Evolutionary conservation across 2,113 vertebrate species (phyloP), one percentile per base, ranked within the genome.

Genomic region (Trichomycterus rosablanca): DNA sequence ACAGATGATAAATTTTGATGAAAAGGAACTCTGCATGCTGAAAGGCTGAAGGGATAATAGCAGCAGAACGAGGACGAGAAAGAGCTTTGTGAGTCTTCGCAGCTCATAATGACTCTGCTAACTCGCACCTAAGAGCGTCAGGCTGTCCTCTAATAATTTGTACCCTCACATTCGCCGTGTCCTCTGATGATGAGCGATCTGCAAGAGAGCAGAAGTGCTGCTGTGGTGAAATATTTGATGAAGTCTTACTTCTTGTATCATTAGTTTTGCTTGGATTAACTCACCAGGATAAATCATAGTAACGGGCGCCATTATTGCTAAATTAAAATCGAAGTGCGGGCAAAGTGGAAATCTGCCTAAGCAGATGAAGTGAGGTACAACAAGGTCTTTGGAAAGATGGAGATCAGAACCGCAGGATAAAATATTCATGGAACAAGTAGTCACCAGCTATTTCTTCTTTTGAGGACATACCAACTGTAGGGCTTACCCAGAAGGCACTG

Each of bases 181-280:
- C 26, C 26, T 30, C 26, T 30, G n/a, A n/a, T 14, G 26, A 34
- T 37, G 48, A 67, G 39, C 23, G 15, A 63, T 56, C 67, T 42
- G 20, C 15, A 61, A 46, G 43, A 50, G 39, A 12, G 1, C 35
- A 40, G 42, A 57, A 30, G 45, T 23, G 67, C 39, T 50, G 65
- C 50, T 63, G 58, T 37, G 12, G 56, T 32, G 46, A 65, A 74
- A 74, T 72, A 66, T 70, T 70, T 67, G 67, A 40, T 70, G 68
- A 59, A 68, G 51, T 24, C 69, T 23, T 61, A 68, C 65, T 68
- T 66, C 56, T 67, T 26, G 16, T 56, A 42, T 67, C 71, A 78
- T 79, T 77, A 76, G 77, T 50, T 72, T 59, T 63, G 74, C 63
- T 71, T 73, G 70, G 74, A 73, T 66, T 71, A 61, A 34, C 70